Base-by-base conservation (phyloP, 2,797 vertebrate genomes). In the Peromyscus eremicus region DNA sequence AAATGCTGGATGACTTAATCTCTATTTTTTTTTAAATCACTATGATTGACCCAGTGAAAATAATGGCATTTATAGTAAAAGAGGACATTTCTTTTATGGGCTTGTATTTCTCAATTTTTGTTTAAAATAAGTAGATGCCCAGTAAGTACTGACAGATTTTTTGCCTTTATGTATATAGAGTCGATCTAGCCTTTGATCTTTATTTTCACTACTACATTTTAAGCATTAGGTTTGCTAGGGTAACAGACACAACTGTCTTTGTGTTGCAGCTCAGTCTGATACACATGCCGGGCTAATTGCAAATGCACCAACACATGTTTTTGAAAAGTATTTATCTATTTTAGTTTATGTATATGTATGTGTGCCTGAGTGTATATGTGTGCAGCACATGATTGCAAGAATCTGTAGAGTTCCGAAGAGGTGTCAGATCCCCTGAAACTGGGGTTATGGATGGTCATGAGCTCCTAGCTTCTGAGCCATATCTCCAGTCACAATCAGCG, bases 1-100 rank as follows among this genome's bases (percentile, higher is more conserved):
- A 89, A 94, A 55, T 55, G 9, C 7, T 88, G 60, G 62, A 66
- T 10, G 76, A 81, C 10, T 76, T 89, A 81, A 25, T 40, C 86
- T 34, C 83, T 76, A 60, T 88, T 91, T 97, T 96, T 89, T 81
- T 96, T 89, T 81, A 46, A 60, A 96, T 84, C n/a, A 85, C 46
- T 90, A 21, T 32, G 5, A 91, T 46, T 82, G 57, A 81, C 13
- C 92, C 62, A 68, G 23, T 96, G 60, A 95, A 96, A 82, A 84
- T 46, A 4, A 6, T 91, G 40, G 82, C 12, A 86, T 83, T 62
- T 34, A 64, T 73, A 70, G 88, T 60, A 82, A 75, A 92, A 89
- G 60, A 16, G 57, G 83, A 25, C 40, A 83, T 71, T 94, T 90
- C 32, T 64, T 92, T 60, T 66, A 81, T 60, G 14, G 55, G 60